Percentiles rank a stretch among this genome's conserved stretches.
Evolutionary conservation across 2,797 vertebrate genomes (phyloP).

Genomic region (Periophthalmus magnuspinnatus): DNA sequence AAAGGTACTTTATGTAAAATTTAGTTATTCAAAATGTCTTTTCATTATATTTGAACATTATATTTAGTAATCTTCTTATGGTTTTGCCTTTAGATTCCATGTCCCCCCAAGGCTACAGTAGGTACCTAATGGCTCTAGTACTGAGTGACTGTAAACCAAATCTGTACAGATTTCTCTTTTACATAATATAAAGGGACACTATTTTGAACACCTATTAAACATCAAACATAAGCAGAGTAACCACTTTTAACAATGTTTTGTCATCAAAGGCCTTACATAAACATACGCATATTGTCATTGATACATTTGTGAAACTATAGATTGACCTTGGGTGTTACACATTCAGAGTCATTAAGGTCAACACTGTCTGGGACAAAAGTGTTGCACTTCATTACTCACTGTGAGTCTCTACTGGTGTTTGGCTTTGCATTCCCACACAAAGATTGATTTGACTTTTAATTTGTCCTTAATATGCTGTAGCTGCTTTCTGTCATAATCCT

Average conservation of each 20-base stretch:
- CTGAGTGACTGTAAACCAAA: background rate
- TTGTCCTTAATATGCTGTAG: conserved; percentile 32
- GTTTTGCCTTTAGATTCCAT: background rate
- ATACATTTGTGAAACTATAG: background rate
- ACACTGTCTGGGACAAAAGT: background rate
- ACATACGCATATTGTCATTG: background rate
- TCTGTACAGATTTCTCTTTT: background rate
- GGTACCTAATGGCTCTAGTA: background rate
- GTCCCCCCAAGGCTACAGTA: background rate
- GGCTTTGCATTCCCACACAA: conserved; percentile 14
- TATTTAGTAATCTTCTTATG: background rate
- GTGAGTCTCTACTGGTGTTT: background rate
- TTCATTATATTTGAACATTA: background rate
- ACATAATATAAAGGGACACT: background rate
- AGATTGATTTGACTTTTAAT: conserved; percentile 16
- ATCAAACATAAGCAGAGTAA: background rate
- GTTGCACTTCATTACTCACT: background rate
- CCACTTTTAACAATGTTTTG: background rate
- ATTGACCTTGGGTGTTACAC: background rate
- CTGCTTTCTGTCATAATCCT: conserved; percentile 57
- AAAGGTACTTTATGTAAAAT: conserved; percentile 11
- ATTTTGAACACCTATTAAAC: background rate
- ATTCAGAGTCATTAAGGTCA: background rate
- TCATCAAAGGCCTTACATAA: background rate
- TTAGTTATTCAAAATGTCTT: conserved; percentile 7